These are phyloP conservation scores for Pantelozetes paolii DNA, from an alignment of 2,888 invertebrate species.

Conservation along the genomic window DNA sequence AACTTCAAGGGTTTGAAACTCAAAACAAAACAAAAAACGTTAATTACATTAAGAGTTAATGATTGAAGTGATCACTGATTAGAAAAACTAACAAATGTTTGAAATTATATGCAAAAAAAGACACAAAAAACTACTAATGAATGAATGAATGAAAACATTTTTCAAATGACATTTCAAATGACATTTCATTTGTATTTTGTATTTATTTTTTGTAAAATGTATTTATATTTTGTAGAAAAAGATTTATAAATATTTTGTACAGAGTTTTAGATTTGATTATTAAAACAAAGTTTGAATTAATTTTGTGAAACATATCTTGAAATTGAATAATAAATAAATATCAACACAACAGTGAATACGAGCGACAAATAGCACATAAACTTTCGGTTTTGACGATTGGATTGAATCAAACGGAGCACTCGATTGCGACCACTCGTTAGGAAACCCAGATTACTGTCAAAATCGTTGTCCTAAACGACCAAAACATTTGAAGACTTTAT, in stretches of 20 bases:
- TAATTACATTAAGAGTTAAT: not conserved
- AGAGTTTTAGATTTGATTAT: not conserved
- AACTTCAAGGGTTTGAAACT: not conserved
- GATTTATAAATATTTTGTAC: slow-evolving; percentile 5
- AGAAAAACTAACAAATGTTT: not conserved
- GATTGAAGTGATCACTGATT: not conserved
- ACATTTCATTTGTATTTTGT: not conserved
- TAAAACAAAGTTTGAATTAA: slow-evolving; percentile 7
- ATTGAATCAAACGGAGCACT: slow-evolving; percentile 38
- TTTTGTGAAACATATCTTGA: not conserved
- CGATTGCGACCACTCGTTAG: slow-evolving; percentile 37
- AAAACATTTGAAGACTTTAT: not conserved
- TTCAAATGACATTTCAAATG: too few relatives aligned
- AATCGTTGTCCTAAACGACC: slow-evolving; percentile 35
- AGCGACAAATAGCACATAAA: slow-evolving; percentile 42
- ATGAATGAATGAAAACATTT: not conserved
- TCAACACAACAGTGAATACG: not conserved
- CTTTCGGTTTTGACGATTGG: slow-evolving; percentile 32
- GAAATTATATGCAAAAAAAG: not conserved
- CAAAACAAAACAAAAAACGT: not conserved
- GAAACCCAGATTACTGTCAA: slow-evolving; percentile 39
- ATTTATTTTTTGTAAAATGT: not conserved
- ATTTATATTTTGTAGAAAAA: slow-evolving; percentile 17
- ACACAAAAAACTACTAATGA: not conserved
- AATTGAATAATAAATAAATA: slow-evolving; percentile 40